These are phyloP conservation scores for Aleiodes leptofemur DNA, from an alignment of 2,888 invertebrate species.

Conservation along the genomic window DNA sequence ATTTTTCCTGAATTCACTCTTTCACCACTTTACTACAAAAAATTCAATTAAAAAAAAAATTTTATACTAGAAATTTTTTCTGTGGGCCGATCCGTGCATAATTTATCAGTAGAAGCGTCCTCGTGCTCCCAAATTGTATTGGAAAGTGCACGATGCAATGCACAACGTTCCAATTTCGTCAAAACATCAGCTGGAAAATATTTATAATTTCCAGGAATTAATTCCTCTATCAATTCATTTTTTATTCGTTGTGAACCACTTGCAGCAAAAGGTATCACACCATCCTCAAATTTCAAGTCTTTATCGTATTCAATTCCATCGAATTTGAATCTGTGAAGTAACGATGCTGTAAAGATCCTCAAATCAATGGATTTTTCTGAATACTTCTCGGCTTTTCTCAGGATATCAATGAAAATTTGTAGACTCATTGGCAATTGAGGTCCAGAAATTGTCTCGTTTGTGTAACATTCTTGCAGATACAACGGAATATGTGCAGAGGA, in stretches of 20 bases:
- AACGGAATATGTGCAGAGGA: constrained; percentile 76
- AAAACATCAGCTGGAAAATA: constrained; percentile 61
- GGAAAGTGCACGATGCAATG: constrained; percentile 66
- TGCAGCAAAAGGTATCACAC: constrained; percentile 62
- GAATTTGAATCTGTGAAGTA: constrained; percentile 76
- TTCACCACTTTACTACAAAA: constrained; percentile 2
- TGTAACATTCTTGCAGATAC: constrained; percentile 80
- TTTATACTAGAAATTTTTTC: constrained; percentile 61
- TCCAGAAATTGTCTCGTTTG: constrained; percentile 74
- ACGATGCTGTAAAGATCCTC: constrained; percentile 77
- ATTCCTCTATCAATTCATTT: constrained; percentile 63
- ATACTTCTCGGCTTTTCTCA: constrained; percentile 79
- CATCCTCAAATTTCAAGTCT: constrained; percentile 53
- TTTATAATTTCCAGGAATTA: constrained; percentile 61
- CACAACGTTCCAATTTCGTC: constrained; percentile 63
- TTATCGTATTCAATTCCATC: constrained; percentile 63
- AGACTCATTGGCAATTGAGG: constrained; percentile 78
- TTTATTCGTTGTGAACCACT: constrained; percentile 63
- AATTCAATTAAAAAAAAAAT: constrained; percentile 17
- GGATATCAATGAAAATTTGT: constrained; percentile 79
- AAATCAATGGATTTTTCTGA: constrained; percentile 77
- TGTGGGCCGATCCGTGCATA: constrained; percentile 56
- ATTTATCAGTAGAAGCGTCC: constrained; percentile 48
- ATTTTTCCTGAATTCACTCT: background rate
- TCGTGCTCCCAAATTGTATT: constrained; percentile 62